Conservation (phyloP, 2,113 vertebrate genomes). For the Colius striatus region DNA sequence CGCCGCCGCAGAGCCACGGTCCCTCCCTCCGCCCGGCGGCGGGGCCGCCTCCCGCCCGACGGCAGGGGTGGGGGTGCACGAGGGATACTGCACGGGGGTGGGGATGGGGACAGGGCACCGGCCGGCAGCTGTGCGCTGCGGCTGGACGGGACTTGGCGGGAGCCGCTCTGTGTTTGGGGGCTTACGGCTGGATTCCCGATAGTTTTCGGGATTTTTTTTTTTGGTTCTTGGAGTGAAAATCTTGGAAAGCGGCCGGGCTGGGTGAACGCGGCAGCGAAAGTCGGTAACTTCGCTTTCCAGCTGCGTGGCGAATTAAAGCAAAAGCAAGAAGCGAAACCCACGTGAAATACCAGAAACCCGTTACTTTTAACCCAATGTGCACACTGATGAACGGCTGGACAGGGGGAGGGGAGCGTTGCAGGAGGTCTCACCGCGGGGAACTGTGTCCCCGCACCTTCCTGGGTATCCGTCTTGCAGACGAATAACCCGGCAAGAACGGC, state of each 20-base stretch:
- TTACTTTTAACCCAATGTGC: neutral
- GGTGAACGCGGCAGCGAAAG: neutral
- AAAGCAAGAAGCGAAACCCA: neutral
- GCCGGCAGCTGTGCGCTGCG: neutral
- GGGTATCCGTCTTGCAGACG: accelerated
- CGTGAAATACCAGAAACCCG: neutral
- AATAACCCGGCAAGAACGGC: neutral
- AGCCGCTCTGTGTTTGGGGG: neutral
- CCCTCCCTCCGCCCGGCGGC: neutral
- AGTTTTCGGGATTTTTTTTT: neutral
- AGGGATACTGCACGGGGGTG: neutral
- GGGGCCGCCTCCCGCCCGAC: neutral
- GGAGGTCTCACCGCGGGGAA: accelerated
- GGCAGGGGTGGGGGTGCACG: neutral
- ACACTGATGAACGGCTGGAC: accelerated
- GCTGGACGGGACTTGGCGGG: neutral
- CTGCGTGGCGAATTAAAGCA: neutral
- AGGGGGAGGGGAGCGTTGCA: accelerated
- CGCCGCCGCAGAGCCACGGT: neutral
- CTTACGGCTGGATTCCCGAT: neutral
- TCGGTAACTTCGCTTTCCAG: neutral
- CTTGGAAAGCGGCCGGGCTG: neutral
- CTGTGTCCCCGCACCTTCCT: neutral
- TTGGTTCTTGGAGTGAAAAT: neutral
- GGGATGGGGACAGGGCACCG: neutral